Conservation (phyloP, 2,113 vertebrate genomes). For the Apaloderma vittatum region DNA sequence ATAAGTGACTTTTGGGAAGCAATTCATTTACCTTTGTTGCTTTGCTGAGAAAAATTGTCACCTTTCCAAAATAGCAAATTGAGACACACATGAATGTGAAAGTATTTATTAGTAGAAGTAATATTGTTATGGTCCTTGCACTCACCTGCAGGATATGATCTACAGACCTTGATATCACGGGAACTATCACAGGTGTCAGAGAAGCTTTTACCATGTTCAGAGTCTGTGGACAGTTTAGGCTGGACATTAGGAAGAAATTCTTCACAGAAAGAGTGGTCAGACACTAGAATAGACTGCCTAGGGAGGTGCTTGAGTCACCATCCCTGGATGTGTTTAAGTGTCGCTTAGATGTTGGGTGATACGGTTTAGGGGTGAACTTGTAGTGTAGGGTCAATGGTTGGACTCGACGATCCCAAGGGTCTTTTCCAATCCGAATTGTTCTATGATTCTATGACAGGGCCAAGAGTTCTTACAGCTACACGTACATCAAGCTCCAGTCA, state of each 20-base stretch:
- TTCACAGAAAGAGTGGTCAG: too few species aligned
- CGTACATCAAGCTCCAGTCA: neutral
- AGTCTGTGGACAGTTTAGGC: neutral
- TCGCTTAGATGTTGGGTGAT: too few species aligned
- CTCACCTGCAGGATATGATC: neutral
- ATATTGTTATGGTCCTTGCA: neutral
- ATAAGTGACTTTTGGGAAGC: neutral
- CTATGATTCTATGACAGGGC: too few species aligned
- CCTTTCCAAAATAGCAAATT: neutral
- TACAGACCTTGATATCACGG: neutral
- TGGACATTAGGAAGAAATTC: too few species aligned
- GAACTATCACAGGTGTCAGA: neutral
- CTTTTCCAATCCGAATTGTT: too few species aligned
- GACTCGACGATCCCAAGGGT: too few species aligned
- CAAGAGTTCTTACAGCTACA: neutral
- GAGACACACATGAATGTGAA: neutral
- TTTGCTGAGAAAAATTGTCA: neutral
- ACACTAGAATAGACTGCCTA: too few species aligned
- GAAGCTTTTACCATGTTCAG: neutral
- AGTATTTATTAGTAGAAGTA: neutral
- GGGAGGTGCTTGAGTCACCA: too few species aligned
- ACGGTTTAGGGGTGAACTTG: too few species aligned
- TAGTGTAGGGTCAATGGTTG: too few species aligned
- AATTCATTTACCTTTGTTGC: neutral
- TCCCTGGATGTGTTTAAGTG: too few species aligned